Conservation (phyloP, 2,797 vertebrate genomes). For the Pyrocephalus nanus region DNA sequence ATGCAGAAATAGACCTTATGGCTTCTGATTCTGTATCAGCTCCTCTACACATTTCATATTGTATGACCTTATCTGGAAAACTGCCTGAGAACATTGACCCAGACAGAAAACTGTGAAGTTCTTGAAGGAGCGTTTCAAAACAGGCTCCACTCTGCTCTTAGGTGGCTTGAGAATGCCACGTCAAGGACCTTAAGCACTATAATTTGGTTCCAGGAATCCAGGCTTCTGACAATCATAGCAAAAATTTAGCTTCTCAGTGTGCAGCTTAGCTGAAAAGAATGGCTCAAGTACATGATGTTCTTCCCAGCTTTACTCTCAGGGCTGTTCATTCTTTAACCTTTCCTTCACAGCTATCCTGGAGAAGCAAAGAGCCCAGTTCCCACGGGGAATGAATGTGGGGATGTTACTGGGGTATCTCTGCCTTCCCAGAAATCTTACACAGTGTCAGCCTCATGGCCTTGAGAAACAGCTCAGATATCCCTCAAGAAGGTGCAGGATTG, state of each 20-base stretch:
- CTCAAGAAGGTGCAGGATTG: too few relatives aligned
- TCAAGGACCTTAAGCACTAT: background rate
- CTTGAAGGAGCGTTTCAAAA: background rate
- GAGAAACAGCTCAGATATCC: too few relatives aligned
- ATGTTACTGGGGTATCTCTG: background rate
- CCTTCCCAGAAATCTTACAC: too few relatives aligned
- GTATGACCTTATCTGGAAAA: background rate
- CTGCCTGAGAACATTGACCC: background rate
- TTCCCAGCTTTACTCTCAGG: background rate
- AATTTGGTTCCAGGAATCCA: background rate
- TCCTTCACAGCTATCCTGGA: background rate
- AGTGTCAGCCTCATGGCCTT: too few relatives aligned
- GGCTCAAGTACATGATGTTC: background rate
- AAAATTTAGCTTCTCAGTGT: background rate
- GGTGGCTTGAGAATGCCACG: background rate
- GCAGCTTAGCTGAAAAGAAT: background rate
- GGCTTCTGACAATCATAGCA: background rate
- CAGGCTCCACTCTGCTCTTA: accelerated
- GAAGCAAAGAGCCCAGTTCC: background rate
- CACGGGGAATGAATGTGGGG: accelerated
- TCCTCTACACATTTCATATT: background rate
- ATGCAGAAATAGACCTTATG: background rate
- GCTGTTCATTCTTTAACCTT: background rate
- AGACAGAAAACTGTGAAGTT: background rate
- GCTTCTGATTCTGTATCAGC: background rate